Base-by-base conservation (phyloP, 2,797 vertebrate genomes). In the Sebastes cheni region DNA sequence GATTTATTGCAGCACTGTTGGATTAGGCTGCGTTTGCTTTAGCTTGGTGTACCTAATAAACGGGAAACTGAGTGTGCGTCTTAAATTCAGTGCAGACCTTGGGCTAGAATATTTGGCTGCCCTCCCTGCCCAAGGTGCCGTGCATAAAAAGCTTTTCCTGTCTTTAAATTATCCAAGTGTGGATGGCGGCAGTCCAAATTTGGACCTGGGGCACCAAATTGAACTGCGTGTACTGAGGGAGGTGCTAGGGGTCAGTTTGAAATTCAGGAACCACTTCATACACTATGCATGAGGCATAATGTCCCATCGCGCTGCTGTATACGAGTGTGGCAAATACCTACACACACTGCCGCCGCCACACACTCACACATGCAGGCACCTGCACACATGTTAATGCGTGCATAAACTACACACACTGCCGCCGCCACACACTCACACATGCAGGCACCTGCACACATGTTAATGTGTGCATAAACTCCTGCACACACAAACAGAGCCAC, bases 231-330 rank as follows among this genome's bases (percentile, higher is more conserved):
- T 86, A 66, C 73, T 52, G 72, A 65, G 80, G 88, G 89, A 76
- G 87, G 87, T 86, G 78, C 82, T 67, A 8, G 60, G 86, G 91
- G 91, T 94, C 90, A 91, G 75, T 86, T 83, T 85, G 52, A 92
- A 89, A 92, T 86, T 89, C 83, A 85, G 75, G 42, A 83, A 79
- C 66, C 67, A 23, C 81, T 85, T 92, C 88, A 90, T 93, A 60
- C 86, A 91, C 82, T 88, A 90, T 91, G 87, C 91, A 90, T 94
- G 86, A 92, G 83, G 84, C 83, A 69, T 85, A 87, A 85, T 77
- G 74, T 71, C 79, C 58, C 81, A 22, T 88, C 86, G 81, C 71
- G 25, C 36, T 66, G 74, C 72, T 58, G 66, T 70, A 72, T 75
- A 64, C 20, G 42, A 80, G 74, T 22, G 80, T 62, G 55, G 81